Conservation (phyloP, 2,888 invertebrate genomes). For the Sicus ferrugineus region DNA sequence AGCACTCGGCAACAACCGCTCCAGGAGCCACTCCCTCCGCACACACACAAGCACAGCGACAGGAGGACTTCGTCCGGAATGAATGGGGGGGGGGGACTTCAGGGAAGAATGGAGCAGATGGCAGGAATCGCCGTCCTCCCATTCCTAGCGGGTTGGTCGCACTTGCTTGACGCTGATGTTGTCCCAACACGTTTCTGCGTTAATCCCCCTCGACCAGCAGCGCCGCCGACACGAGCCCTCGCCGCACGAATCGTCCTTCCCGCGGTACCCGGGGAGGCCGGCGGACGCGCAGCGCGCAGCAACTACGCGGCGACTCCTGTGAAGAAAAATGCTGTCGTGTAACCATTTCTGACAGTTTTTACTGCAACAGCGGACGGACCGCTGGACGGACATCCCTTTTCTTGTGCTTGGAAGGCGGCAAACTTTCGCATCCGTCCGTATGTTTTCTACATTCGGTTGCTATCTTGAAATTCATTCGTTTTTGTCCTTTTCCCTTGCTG, state of each 20-base stretch:
- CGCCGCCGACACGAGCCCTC: neutral
- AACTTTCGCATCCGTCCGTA: neutral
- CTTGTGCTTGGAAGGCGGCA: neutral
- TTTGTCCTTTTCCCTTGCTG: neutral
- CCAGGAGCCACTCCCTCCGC: neutral
- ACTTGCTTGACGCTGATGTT: slow-evolving; percentile 23
- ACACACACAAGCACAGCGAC: neutral
- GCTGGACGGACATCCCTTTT: neutral
- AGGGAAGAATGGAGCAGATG: too few relatives aligned
- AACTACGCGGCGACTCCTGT: neutral
- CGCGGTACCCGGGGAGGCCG: neutral
- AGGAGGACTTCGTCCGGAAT: neutral
- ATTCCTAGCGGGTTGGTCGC: neutral
- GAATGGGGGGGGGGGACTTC: neutral
- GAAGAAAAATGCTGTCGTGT: slow-evolving; percentile 3
- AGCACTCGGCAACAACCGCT: neutral
- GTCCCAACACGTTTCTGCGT: slow-evolving; percentile 21
- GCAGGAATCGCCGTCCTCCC: too few relatives aligned
- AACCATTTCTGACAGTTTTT: slow-evolving; percentile 20
- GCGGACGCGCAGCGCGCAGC: neutral
- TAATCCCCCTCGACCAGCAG: neutral
- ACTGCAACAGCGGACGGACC: neutral
- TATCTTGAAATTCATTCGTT: neutral
- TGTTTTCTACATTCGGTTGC: neutral
- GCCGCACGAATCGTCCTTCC: neutral